Conservation (phyloP, 2,888 invertebrate species). For the Acanthopleura granulata region DNA sequence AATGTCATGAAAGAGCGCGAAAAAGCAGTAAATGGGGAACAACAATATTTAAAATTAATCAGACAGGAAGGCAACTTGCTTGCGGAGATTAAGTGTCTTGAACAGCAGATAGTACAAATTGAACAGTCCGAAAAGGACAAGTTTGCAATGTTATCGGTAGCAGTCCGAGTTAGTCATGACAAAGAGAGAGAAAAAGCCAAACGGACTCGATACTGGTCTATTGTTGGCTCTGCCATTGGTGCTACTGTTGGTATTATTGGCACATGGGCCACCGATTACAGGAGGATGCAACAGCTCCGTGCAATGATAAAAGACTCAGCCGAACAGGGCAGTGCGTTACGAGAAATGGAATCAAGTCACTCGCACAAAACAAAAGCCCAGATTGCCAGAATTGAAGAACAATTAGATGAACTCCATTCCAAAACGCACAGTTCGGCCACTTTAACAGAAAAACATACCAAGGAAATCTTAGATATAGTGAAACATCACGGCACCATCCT, state of each 20-base stretch:
- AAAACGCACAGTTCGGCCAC: neutral
- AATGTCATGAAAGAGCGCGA: constrained; percentile 83
- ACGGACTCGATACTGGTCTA: constrained; percentile 87
- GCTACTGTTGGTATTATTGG: constrained; percentile 77
- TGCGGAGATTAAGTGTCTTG: constrained; percentile 70
- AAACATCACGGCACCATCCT: constrained; percentile 51
- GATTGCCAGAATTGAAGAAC: neutral
- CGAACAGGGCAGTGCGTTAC: constrained; percentile 38
- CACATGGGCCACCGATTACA: constrained; percentile 77
- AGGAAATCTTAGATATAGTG: constrained; percentile 37
- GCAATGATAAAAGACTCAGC: constrained; percentile 73
- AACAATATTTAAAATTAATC: constrained; percentile 80
- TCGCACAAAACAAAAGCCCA: constrained; percentile 33
- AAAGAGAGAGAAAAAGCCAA: constrained; percentile 85
- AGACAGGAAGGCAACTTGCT: constrained; percentile 74
- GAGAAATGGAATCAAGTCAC: constrained; percentile 37
- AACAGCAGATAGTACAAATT: constrained; percentile 76
- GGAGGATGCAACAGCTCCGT: constrained; percentile 77
- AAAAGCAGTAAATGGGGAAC: constrained; percentile 82
- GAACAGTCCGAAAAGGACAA: constrained; percentile 80
- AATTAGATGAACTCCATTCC: neutral
- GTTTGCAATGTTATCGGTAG: constrained; percentile 81
- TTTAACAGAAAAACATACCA: neutral
- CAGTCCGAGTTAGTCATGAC: constrained; percentile 86
- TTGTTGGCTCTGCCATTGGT: constrained; percentile 81